Evolutionary conservation across 2,797 vertebrate species (phyloP).

Genomic region (Hirundo rustica): DNA sequence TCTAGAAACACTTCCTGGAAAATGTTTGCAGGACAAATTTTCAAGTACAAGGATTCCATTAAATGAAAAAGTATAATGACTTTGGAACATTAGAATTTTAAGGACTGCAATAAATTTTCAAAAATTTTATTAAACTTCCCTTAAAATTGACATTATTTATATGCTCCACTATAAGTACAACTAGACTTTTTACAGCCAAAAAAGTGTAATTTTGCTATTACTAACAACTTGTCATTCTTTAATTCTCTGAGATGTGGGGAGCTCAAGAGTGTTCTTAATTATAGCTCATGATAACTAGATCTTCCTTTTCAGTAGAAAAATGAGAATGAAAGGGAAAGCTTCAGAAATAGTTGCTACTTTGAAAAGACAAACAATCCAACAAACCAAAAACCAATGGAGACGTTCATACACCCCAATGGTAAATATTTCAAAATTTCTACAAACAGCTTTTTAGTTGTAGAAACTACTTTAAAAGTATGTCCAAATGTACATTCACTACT

Average conservation of each 20-base stretch:
- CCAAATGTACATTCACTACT: neutral
- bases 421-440: constrained; percentile 27
- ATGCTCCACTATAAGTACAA: neutral
- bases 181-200: neutral
- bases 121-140: neutral
- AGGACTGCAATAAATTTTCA: neutral
- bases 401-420: neutral
- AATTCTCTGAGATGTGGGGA: neutral
- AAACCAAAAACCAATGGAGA: neutral
- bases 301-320: neutral
- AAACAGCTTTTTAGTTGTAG: neutral
- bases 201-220: neutral
- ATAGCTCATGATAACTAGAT: neutral
- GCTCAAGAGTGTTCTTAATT: neutral
- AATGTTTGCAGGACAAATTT: neutral
- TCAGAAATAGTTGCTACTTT: neutral
- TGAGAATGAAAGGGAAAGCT: neutral
- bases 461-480: neutral
- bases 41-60: neutral
- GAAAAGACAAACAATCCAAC: neutral
- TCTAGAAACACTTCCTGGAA: neutral
- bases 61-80: neutral
- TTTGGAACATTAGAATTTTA: neutral
- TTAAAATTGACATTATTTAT: neutral
- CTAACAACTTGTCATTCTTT: neutral